phyloP scores from a whole-genome alignment of 2,113 vertebrate species.

The Hypomesus transpacificus region DNA sequence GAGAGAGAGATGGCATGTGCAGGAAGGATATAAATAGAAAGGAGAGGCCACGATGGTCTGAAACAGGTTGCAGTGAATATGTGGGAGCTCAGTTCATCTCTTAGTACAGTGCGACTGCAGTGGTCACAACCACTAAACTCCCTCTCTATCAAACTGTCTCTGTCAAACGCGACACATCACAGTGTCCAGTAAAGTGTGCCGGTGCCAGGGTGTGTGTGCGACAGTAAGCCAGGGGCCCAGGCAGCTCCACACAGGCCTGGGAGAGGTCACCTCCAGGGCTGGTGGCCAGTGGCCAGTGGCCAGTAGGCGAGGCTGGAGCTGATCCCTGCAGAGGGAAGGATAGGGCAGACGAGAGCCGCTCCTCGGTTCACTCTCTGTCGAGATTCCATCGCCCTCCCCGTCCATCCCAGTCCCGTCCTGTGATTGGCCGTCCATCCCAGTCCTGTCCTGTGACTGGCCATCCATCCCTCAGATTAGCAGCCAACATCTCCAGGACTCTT shows the following conservation, averaged over 20 bases:
- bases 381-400: not conserved
- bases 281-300: slow-evolving; percentile 31
- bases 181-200: slow-evolving; percentile 16
- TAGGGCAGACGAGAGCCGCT: not conserved
- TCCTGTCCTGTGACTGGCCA: slow-evolving; percentile 31
- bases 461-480: slow-evolving; percentile 55
- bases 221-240: slow-evolving; percentile 1
- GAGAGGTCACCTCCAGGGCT: not conserved
- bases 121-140: not conserved
- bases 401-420: slow-evolving; percentile 19
- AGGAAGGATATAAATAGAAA: too few species aligned
- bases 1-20: too few species aligned
- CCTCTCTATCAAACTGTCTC: slow-evolving; percentile 14
- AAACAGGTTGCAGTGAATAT: too few species aligned
- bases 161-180: slow-evolving; percentile 18
- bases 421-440: slow-evolving; percentile 36
- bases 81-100: not conserved
- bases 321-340: not conserved
- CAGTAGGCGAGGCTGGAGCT: slow-evolving; percentile 13
- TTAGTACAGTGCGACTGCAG: slow-evolving; percentile 11
- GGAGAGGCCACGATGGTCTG: too few species aligned
- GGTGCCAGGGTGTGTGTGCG: not conserved
- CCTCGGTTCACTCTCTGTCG: not conserved
- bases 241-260: slow-evolving; percentile 21
- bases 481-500: slow-evolving; percentile 59